These are phyloP conservation scores for Diabrotica undecimpunctata DNA, from an alignment of 1,140 invertebrate genomes.

Conservation along the genomic window DNA sequence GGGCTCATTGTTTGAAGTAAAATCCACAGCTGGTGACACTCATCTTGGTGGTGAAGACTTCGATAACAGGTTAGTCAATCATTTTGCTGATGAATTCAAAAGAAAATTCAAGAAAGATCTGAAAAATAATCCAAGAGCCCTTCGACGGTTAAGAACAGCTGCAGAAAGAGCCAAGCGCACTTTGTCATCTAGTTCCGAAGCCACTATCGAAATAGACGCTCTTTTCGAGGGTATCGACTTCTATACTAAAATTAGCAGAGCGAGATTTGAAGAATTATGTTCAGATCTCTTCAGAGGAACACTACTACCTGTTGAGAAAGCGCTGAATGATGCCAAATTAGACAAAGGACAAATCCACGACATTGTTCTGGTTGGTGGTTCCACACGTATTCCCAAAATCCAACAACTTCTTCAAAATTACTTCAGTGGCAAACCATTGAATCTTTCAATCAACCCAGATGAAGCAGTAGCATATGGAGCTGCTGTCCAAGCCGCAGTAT, in stretches of 20 bases:
- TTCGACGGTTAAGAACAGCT: constrained; percentile 71
- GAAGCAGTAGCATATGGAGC: constrained; percentile 55
- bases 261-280: constrained; percentile 56
- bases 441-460: constrained; percentile 54
- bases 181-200: constrained; percentile 53
- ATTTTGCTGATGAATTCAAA: constrained; percentile 54
- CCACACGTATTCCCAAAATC: constrained; percentile 59
- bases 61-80: constrained; percentile 70
- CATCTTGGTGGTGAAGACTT: constrained; percentile 72
- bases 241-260: constrained; percentile 54
- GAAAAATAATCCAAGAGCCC: constrained; percentile 47
- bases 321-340: constrained; percentile 65
- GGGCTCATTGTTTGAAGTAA: constrained; percentile 66
- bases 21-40: constrained; percentile 59
- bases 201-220: constrained; percentile 53
- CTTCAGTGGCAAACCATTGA: constrained; percentile 51
- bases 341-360: constrained; percentile 65
- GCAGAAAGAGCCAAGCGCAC: constrained; percentile 57
- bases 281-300: constrained; percentile 54
- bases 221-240: constrained; percentile 51
- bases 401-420: constrained; percentile 51
- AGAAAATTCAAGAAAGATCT: constrained; percentile 53
- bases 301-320: constrained; percentile 55
- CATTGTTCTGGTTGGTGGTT: constrained; percentile 69
- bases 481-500: constrained; percentile 51